Base-by-base conservation (phyloP, 2,888 invertebrate genomes). In the Caenorhabditis becei region DNA sequence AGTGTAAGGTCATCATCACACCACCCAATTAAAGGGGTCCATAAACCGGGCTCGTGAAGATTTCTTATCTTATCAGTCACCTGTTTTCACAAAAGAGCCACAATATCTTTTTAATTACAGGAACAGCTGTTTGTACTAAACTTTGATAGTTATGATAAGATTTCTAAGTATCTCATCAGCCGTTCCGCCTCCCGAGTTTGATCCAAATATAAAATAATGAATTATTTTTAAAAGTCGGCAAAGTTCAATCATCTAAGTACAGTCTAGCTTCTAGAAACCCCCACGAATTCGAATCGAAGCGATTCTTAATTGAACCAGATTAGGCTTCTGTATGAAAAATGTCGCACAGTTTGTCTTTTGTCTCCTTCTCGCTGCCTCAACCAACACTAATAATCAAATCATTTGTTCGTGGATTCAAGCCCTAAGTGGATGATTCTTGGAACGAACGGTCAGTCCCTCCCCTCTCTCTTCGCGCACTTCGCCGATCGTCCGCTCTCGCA, bases 301-400 rank as follows among this genome's bases (percentile, higher is more conserved):
- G 28, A 26, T 16, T 54, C 11, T 23, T 2, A 61, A 44, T 26
- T n/a, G 16, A 26, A 61, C 61, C 61, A 61, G 61, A 61, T 44
- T 61, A 37, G 41, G 26, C 16, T 23, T 18, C 24, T 35, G 28
- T n/a, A n/a, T n/a, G n/a, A n/a, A n/a, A n/a, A 56, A 28, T 56
- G 44, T 16, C 23, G 23, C 5, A 47, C 44, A 47, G 44, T 51
- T 51, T 53, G n/a, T 37, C 44, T 37, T 53, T 53, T 53, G 47
- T 65, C 37, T 66, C 63, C 28, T 66, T 49, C 28, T 26, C 28
- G 20, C 26, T 56, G 4, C 7, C 18, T 20, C 16, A 4, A n/a
- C n/a, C 20, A 16, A 16, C 26, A 61, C 59, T 72, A 67, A 61
- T 67, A 75, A 75, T 75, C 67, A 67, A 66, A 75, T 66, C 61